These are phyloP conservation scores for Clusia tigrina DNA, from an alignment of 2,888 invertebrate species.

Conservation along the genomic window DNA sequence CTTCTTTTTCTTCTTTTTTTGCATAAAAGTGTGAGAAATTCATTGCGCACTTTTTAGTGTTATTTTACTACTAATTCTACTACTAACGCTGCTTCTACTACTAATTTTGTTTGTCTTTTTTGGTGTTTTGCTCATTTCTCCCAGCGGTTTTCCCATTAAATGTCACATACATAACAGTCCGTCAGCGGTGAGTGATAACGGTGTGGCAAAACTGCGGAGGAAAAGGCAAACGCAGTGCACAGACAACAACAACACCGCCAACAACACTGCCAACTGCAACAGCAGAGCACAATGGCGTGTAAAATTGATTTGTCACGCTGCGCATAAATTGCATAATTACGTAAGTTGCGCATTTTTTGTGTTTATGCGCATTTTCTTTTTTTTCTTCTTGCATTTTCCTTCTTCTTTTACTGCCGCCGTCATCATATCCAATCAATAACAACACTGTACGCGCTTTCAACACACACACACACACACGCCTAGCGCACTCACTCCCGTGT, in stretches of 20 bases:
- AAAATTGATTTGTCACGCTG: slow-evolving; percentile 58
- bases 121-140: slow-evolving; percentile 11
- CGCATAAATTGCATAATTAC: slow-evolving; percentile 60
- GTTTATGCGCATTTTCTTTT: slow-evolving; percentile 26
- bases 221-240: too few relatives aligned
- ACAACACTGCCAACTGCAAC: slow-evolving; percentile 21
- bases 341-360: slow-evolving; percentile 37
- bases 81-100: neutral
- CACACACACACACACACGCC: neutral
- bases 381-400: slow-evolving; percentile 16
- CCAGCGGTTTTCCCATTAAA: slow-evolving; percentile 35
- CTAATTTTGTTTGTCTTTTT: neutral
- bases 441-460: slow-evolving; percentile 11
- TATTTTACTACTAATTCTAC: neutral
- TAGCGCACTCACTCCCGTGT: neutral
- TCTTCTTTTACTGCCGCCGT: neutral
- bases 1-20: slow-evolving; percentile 5
- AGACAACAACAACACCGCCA: slow-evolving; percentile 29
- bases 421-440: slow-evolving; percentile 47
- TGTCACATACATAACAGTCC: slow-evolving; percentile 36
- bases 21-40: slow-evolving; percentile 33
- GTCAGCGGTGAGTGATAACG: slow-evolving; percentile 48
- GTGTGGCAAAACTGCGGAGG: too few relatives aligned
- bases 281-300: slow-evolving; percentile 37
- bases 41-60: slow-evolving; percentile 21